phyloP scores from a whole-genome alignment of 2,113 vertebrate genomes.

The Hystrix cristata region DNA sequence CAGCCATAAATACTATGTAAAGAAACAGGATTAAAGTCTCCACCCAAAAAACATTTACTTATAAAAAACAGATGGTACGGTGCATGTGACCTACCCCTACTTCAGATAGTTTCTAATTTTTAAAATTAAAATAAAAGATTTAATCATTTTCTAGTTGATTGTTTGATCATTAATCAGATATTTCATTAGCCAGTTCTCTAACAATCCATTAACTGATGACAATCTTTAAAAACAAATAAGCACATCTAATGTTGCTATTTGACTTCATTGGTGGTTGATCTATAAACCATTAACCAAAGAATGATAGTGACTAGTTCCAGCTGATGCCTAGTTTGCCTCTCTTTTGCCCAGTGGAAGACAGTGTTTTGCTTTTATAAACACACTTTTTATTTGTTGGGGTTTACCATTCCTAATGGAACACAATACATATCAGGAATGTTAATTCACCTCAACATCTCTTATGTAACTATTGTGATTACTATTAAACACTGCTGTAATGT shows the following conservation, averaged over 20 bases:
- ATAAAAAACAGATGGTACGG: slow-evolving; percentile 9
- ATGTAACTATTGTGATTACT: background rate
- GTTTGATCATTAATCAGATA: slow-evolving; percentile 43
- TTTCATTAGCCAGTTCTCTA: slow-evolving; percentile 3
- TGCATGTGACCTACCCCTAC: background rate
- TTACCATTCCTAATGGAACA: background rate
- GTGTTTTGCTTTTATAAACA: background rate
- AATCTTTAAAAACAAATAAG: slow-evolving; percentile 1
- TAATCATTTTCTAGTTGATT: slow-evolving; percentile 19
- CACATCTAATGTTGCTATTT: background rate
- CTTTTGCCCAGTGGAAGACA: background rate
- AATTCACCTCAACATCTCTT: background rate
- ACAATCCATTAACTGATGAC: background rate
- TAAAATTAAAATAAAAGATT: background rate
- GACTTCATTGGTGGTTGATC: background rate
- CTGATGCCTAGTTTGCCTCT: background rate
- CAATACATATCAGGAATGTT: background rate
- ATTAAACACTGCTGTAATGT: background rate
- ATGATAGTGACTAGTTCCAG: background rate
- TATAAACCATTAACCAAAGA: background rate
- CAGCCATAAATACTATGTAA: background rate
- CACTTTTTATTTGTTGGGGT: background rate
- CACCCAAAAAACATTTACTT: slow-evolving; percentile 6
- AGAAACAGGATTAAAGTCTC: background rate
- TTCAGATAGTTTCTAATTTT: slow-evolving; percentile 18